These are phyloP conservation scores for Urophycis tenuis DNA, from an alignment of 2,797 vertebrate species.

Conservation along the genomic window DNA sequence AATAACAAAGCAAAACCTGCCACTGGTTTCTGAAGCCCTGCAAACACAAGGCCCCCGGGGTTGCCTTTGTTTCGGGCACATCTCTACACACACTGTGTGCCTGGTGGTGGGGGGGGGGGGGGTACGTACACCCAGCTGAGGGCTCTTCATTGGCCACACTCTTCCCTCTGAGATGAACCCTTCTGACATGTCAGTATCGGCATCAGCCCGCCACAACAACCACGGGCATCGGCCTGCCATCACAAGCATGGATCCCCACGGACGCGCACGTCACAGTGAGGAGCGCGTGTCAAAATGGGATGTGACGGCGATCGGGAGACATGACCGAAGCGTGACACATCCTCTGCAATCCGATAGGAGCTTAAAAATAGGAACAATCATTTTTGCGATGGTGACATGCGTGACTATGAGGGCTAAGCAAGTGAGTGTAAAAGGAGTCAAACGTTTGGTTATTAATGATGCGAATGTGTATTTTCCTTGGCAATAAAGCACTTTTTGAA, in stretches of 20 bases:
- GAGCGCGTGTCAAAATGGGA: constrained; percentile 25
- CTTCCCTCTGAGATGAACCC: constrained; percentile 34
- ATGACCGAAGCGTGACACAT: background rate
- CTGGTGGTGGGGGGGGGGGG: background rate
- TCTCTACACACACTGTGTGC: constrained; percentile 30
- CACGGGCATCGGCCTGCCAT: constrained; percentile 25
- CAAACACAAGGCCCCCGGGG: constrained; percentile 44
- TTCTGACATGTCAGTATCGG: constrained; percentile 39
- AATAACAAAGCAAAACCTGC: constrained; percentile 40
- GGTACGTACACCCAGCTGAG: constrained; percentile 37
- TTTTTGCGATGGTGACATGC: too few relatives aligned
- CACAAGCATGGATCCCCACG: constrained; percentile 10
- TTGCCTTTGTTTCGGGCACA: constrained; percentile 21
- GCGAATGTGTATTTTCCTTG: background rate
- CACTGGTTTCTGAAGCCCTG: constrained; percentile 45
- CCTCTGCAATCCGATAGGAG: background rate
- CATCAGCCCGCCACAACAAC: constrained; percentile 23
- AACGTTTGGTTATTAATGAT: background rate
- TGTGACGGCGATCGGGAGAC: background rate
- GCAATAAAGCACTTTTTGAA: background rate
- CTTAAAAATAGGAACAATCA: background rate
- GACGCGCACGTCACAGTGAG: constrained; percentile 31
- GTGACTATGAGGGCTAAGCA: too few relatives aligned
- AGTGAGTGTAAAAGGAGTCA: too few relatives aligned
- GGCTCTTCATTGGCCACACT: constrained; percentile 46